Conservation (phyloP, 2,797 vertebrate species). For the Manis javanica region DNA sequence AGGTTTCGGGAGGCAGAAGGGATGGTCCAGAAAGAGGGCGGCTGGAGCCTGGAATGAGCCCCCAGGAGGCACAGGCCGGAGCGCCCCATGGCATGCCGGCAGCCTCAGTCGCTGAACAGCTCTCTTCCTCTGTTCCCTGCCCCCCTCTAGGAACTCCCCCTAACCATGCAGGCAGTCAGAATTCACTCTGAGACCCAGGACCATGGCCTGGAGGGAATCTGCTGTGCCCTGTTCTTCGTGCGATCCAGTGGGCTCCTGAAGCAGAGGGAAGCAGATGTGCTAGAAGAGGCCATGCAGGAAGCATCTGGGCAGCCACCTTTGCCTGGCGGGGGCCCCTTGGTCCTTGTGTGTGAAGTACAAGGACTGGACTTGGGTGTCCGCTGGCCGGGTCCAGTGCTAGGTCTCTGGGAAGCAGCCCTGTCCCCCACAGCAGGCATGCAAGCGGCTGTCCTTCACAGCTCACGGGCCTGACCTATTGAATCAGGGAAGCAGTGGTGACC, state of each 20-base stretch:
- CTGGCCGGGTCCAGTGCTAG: neutral
- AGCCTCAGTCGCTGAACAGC: neutral
- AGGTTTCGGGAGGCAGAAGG: neutral
- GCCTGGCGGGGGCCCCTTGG: neutral
- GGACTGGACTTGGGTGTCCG: neutral
- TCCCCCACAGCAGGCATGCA: neutral
- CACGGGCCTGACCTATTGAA: neutral
- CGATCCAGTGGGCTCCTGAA: neutral
- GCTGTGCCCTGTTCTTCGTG: neutral
- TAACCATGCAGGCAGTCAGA: neutral
- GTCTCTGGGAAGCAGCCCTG: neutral
- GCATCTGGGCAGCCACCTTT: neutral
- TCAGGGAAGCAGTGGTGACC: neutral
- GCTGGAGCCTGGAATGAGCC: neutral
- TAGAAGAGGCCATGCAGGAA: neutral
- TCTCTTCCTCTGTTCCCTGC: neutral
- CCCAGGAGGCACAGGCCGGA: neutral
- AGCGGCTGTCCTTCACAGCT: neutral
- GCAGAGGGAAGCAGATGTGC: neutral
- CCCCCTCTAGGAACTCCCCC: neutral
- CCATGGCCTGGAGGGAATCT: neutral
- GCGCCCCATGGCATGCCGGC: neutral
- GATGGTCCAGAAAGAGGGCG: no score
- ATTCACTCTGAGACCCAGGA: neutral
- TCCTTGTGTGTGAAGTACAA: neutral